phyloP scores from a whole-genome alignment of 1,140 invertebrate species.

The Formica selysi region DNA sequence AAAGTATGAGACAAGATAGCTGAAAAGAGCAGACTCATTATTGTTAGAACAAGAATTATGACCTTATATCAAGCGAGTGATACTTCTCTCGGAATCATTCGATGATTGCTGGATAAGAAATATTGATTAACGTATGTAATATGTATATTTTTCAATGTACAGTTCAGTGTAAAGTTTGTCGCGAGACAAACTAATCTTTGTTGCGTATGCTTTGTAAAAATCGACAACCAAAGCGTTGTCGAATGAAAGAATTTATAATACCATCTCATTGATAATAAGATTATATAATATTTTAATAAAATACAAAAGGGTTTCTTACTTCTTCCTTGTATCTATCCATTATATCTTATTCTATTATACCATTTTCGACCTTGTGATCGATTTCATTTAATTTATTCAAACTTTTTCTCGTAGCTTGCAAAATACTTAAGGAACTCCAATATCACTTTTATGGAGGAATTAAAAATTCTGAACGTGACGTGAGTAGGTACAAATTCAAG shows the following conservation, averaged over 20 bases:
- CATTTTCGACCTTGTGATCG: background rate
- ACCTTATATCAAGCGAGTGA: background rate
- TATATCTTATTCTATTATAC: background rate
- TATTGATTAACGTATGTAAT: constrained; percentile 26
- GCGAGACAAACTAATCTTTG: background rate
- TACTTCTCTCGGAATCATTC: background rate
- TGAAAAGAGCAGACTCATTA: constrained; percentile 9
- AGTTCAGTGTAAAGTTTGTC: constrained; percentile 23
- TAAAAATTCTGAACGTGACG: constrained; percentile 90
- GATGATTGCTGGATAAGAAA: background rate
- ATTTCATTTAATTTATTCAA: constrained; percentile 39
- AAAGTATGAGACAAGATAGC: background rate
- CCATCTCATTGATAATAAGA: background rate
- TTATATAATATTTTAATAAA: background rate
- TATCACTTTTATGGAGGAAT: constrained; percentile 89
- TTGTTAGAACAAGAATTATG: background rate
- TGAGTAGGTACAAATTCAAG: constrained; percentile 84
- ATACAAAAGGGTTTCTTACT: background rate
- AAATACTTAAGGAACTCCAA: constrained; percentile 89
- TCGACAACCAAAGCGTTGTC: background rate
- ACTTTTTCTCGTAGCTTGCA: constrained; percentile 87
- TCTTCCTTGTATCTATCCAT: background rate
- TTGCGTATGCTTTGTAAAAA: constrained; percentile 26
- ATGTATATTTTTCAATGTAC: background rate
- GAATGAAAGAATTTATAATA: background rate